Evolutionary conservation across 2,888 invertebrate genomes (phyloP).

Genomic region (Galeopsomyia nigrocyanea): DNA sequence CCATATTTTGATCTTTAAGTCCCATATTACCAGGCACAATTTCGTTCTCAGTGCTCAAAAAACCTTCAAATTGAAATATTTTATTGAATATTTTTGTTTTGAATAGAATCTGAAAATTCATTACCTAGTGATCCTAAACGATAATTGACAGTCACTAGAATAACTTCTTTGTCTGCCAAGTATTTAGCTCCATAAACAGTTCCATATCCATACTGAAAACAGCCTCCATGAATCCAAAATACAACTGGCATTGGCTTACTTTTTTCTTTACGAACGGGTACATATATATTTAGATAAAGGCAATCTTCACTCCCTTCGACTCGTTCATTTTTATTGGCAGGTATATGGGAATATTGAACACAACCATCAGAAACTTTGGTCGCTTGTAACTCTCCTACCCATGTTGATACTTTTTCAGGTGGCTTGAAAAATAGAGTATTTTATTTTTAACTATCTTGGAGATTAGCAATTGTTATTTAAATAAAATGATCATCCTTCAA

Average conservation of each 20-base stretch:
- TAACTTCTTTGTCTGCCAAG: constrained; percentile 76
- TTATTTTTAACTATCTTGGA: neutral
- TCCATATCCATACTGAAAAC: constrained; percentile 69
- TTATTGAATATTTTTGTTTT: constrained; percentile 5
- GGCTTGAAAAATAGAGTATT: constrained; percentile 52
- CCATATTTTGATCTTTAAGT: constrained; percentile 80
- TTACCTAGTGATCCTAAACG: constrained; percentile 75
- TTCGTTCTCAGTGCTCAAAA: constrained; percentile 81
- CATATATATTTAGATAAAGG: constrained; percentile 62
- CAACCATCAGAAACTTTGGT: constrained; percentile 59
- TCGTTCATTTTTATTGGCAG: constrained; percentile 49
- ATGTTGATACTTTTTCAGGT: constrained; percentile 55
- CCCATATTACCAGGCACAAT: constrained; percentile 80
- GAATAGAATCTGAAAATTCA: neutral
- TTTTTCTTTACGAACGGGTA: constrained; percentile 51
- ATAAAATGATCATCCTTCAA: neutral
- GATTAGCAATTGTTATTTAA: neutral
- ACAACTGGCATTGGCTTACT: constrained; percentile 58
- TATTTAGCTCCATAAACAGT: constrained; percentile 71
- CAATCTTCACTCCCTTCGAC: constrained; percentile 63
- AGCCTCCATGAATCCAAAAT: constrained; percentile 65
- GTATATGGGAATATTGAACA: constrained; percentile 58
- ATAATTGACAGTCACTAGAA: constrained; percentile 80
- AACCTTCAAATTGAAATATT: constrained; percentile 70
- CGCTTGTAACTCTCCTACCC: constrained; percentile 59